These are phyloP conservation scores for Bradypodion ventrale DNA, from an alignment of 2,797 vertebrate genomes.

Conservation along the genomic window DNA sequence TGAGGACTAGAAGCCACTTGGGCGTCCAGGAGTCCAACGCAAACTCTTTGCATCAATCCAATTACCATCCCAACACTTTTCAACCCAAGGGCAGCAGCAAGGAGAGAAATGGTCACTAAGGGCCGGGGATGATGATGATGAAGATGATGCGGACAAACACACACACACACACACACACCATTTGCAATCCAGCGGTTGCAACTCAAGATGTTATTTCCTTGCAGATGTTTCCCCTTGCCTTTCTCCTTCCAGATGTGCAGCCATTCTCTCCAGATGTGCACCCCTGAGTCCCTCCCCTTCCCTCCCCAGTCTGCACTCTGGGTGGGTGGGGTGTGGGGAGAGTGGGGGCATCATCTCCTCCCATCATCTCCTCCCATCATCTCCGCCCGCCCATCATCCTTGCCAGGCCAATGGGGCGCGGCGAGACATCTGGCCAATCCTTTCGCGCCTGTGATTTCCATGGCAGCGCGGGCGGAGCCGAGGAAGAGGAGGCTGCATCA, in stretches of 20 bases:
- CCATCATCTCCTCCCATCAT: constrained; percentile 43
- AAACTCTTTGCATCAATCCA: too few species aligned
- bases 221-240: background rate
- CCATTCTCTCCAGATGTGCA: background rate
- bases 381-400: constrained; percentile 12
- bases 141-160: too few species aligned
- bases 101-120: too few species aligned
- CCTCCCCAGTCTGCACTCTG: background rate
- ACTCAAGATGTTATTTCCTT: too few species aligned
- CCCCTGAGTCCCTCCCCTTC: background rate
- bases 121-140: background rate
- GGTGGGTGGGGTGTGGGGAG: background rate
- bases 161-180: too few species aligned
- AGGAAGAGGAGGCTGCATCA: constrained; percentile 34
- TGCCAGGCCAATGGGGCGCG: constrained; percentile 51
- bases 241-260: too few species aligned
- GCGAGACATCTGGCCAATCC: constrained; percentile 73
- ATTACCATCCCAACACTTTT: too few species aligned
- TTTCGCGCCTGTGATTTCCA: constrained; percentile 59
- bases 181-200: background rate
- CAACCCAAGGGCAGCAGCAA: too few species aligned
- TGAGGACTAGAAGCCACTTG: too few species aligned
- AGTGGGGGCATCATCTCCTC: accelerated
- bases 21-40: too few species aligned
- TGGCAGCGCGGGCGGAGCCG: constrained; percentile 26